These are phyloP conservation scores for Patella caerulea DNA, from an alignment of 2,888 invertebrate species.

Conservation along the genomic window DNA sequence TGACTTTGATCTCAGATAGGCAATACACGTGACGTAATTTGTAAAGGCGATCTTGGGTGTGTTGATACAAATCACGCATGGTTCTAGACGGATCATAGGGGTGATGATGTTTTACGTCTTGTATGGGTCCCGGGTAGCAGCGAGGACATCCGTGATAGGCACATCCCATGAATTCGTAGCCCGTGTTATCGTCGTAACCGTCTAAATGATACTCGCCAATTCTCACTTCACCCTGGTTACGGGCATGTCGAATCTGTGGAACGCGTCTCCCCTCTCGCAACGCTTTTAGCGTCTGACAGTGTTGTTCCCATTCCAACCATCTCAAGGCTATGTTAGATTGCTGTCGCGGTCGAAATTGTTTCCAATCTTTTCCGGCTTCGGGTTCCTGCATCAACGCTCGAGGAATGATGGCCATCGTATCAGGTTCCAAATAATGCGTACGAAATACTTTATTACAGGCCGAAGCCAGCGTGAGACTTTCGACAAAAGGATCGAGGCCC, in stretches of 20 bases:
- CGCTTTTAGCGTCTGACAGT: background rate
- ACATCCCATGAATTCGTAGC: background rate
- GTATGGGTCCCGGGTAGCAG: background rate
- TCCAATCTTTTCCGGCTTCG: no score
- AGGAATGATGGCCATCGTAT: no score
- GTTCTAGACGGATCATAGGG: slow-evolving; percentile 1
- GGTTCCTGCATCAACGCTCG: no score
- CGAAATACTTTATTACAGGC: background rate
- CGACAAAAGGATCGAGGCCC: background rate
- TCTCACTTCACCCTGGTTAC: no score
- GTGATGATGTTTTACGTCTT: background rate
- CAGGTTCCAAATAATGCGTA: no score
- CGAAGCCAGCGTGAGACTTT: background rate
- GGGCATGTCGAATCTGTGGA: no score
- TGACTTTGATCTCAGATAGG: background rate
- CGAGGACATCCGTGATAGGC: background rate
- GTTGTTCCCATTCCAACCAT: background rate
- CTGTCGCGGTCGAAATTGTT: background rate
- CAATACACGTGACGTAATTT: background rate
- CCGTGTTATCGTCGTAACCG: no score
- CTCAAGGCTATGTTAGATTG: background rate
- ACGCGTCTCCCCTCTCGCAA: no score
- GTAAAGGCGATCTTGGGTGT: background rate
- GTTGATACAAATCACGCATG: background rate
- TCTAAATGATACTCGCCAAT: no score